Evolutionary conservation across 2,113 vertebrate species (phyloP).

Genomic region (Calypte anna): DNA sequence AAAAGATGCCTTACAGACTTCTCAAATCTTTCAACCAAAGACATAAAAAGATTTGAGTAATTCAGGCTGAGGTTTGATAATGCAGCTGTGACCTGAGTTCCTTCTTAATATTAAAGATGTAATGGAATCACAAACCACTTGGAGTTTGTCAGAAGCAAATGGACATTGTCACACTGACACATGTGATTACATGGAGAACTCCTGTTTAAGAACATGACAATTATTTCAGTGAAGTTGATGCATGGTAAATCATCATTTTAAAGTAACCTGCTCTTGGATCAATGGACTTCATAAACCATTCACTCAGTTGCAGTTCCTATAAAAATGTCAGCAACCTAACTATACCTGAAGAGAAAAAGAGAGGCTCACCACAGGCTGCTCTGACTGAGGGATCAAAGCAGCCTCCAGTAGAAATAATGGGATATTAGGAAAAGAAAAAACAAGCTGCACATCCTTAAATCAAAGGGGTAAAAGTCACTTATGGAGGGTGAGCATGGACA

Average conservation of each 20-base stretch:
- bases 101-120: neutral
- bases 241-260: neutral
- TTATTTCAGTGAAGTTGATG: neutral
- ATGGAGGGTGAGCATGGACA: neutral
- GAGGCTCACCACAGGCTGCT: neutral
- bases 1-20: neutral
- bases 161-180: neutral
- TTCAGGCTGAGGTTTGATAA: neutral
- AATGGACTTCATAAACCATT: neutral
- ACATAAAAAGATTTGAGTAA: neutral
- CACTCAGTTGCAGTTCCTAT: neutral
- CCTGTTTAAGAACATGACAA: constrained; percentile 1
- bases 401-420: neutral
- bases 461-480: neutral
- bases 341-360: neutral
- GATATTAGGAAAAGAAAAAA: neutral
- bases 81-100: neutral
- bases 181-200: neutral
- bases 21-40: neutral
- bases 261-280: neutral
- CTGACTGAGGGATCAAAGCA: neutral
- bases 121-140: constrained; percentile 13
- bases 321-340: neutral
- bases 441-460: neutral
- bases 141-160: neutral